These are phyloP conservation scores for Micropoecilia bifurca DNA, from an alignment of 2,797 vertebrate genomes.

Conservation along the genomic window DNA sequence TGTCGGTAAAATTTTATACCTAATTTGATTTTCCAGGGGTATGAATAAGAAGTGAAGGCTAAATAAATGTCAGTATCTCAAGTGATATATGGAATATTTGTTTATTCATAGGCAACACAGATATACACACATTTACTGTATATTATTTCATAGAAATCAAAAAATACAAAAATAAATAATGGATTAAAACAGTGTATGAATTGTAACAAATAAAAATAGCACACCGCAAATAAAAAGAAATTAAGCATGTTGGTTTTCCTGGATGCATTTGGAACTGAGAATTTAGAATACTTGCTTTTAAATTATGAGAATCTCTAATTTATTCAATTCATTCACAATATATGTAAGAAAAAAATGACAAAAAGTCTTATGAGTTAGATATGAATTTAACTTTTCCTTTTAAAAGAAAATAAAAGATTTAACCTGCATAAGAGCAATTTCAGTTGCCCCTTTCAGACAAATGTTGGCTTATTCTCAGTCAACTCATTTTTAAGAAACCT, in stretches of 20 bases:
- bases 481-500: conserved; percentile 3
- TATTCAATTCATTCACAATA: not conserved
- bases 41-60: not conserved
- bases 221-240: conserved; percentile 19
- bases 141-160: conserved; percentile 2
- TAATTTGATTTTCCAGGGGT: not conserved
- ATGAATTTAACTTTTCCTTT: not conserved
- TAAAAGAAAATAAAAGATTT: not conserved
- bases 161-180: not conserved
- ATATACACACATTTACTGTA: not conserved
- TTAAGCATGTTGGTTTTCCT: conserved; percentile 2
- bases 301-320: not conserved
- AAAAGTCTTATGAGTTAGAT: not conserved
- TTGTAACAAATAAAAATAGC: conserved; percentile 25
- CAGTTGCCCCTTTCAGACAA: not conserved
- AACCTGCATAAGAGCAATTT: not conserved
- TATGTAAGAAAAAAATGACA: not conserved
- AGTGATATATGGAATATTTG: conserved; percentile 1
- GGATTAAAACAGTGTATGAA: not conserved
- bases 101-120: conserved; percentile 55
- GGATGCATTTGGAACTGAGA: conserved; percentile 4
- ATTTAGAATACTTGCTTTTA: not conserved
- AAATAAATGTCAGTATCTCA: not conserved
- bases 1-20: not conserved
- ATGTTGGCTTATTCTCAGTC: conserved; percentile 13